These are phyloP conservation scores for Lophotis ruficrista DNA, from an alignment of 2,113 vertebrate genomes.

Conservation along the genomic window DNA sequence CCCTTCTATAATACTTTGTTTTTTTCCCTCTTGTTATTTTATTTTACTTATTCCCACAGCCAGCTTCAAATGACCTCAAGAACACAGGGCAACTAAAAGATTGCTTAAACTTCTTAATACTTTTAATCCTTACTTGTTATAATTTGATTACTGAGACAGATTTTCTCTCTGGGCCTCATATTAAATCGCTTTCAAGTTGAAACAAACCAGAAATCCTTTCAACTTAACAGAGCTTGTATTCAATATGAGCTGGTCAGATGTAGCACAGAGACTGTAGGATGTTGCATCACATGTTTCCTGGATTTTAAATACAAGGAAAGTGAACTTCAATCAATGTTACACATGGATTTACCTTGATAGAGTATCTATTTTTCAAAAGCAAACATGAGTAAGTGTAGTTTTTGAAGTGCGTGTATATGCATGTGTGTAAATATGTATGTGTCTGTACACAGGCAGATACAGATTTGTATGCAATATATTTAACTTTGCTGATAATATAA, in stretches of 20 bases:
- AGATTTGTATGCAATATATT: not conserved
- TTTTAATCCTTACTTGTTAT: slow-evolving; percentile 85
- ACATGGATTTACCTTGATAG: not conserved
- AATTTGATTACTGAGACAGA: slow-evolving; percentile 82
- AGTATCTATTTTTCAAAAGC: not conserved
- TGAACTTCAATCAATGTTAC: not conserved
- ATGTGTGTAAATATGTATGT: not conserved
- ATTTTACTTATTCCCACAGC: slow-evolving; percentile 69
- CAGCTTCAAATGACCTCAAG: slow-evolving; percentile 70
- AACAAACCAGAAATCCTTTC: slow-evolving; percentile 83
- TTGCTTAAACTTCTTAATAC: slow-evolving; percentile 81
- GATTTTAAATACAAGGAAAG: slow-evolving; percentile 17
- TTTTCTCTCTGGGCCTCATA: slow-evolving; percentile 81
- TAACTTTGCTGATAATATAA: not conserved
- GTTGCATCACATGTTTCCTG: slow-evolving; percentile 50
- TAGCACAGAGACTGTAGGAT: slow-evolving; percentile 55
- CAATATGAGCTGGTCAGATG: slow-evolving; percentile 67
- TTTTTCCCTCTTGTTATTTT: slow-evolving; percentile 70
- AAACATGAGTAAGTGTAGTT: not conserved
- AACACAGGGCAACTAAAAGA: slow-evolving; percentile 72
- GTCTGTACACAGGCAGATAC: not conserved
- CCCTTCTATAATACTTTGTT: slow-evolving; percentile 39
- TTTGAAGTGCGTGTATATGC: not conserved
- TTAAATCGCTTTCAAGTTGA: slow-evolving; percentile 83
- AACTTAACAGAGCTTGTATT: slow-evolving; percentile 75